Conservation (phyloP, 2,888 invertebrate genomes). For the Tetropium fuscum region DNA sequence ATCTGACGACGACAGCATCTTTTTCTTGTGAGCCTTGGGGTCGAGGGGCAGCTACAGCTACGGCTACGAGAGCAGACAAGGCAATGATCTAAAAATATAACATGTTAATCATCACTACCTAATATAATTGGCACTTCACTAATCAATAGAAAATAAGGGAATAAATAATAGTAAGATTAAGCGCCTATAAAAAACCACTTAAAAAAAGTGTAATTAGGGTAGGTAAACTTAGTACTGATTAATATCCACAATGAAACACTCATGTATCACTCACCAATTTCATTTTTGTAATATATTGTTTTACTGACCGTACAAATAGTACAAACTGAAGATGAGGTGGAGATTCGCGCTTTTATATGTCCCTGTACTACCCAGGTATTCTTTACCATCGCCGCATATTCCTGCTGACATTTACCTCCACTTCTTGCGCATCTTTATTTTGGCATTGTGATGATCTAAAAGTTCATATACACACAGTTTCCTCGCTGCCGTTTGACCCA, state of each 20-base stretch:
- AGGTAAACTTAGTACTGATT: too few species aligned
- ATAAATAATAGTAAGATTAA: background rate
- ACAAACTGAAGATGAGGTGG: constrained; percentile 44
- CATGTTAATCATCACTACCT: background rate
- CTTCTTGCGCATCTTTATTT: constrained; percentile 50
- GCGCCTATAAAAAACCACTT: too few species aligned
- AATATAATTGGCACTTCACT: background rate
- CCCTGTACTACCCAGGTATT: constrained; percentile 39
- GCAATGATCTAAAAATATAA: constrained; percentile 48
- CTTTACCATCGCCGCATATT: constrained; percentile 40
- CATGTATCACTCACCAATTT: constrained; percentile 36
- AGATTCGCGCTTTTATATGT: constrained; percentile 46
- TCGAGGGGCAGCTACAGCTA: constrained; percentile 52
- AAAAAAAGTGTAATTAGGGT: background rate
- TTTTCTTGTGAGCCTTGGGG: constrained; percentile 49
- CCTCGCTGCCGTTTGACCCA: background rate
- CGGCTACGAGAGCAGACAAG: constrained; percentile 51
- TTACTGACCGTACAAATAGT: constrained; percentile 20
- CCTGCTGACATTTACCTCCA: constrained; percentile 54
- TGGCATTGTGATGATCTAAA: constrained; percentile 49
- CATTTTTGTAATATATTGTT: constrained; percentile 30
- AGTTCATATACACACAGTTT: constrained; percentile 42
- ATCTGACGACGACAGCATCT: constrained; percentile 65
- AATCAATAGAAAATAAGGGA: background rate
- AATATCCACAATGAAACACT: constrained; percentile 2